Conservation (phyloP, 1,140 invertebrate genomes). For the Euwallacea fornicatus region DNA sequence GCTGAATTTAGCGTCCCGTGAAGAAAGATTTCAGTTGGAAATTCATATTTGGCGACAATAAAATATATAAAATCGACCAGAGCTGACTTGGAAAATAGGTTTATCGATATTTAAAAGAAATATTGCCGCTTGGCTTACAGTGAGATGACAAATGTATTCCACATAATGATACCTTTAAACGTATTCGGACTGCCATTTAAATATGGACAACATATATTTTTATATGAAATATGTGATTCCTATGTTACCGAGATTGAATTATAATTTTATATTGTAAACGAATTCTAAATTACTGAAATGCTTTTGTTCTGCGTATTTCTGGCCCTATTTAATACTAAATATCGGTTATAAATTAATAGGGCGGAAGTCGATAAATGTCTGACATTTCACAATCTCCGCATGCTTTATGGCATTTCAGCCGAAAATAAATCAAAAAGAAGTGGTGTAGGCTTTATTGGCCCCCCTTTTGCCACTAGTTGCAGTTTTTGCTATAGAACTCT, state of each 20-base stretch:
- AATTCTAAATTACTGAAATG: not conserved
- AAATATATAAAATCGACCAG: conserved; percentile 23
- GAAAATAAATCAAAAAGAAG: conserved; percentile 18
- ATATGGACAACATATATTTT: too few species aligned
- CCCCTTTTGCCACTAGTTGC: conserved; percentile 2
- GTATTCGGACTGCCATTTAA: too few species aligned
- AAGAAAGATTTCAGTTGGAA: conserved; percentile 6
- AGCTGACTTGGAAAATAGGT: conserved; percentile 17
- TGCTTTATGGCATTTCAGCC: conserved; percentile 6
- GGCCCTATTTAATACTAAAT: not conserved
- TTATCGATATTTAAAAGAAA: conserved; percentile 29
- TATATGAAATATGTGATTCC: not conserved
- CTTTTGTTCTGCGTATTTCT: too few species aligned
- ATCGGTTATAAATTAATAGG: not conserved
- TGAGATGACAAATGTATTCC: conserved; percentile 12
- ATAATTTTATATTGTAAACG: not conserved
- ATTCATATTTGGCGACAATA: conserved; percentile 25
- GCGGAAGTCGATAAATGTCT: conserved; percentile 4
- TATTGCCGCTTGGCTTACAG: conserved; percentile 14
- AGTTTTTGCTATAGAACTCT: not conserved
- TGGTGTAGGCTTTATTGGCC: not conserved
- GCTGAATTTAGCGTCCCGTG: not conserved
- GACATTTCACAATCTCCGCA: not conserved
- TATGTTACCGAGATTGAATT: not conserved
- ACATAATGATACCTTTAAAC: not conserved